phyloP scores from a whole-genome alignment of 2,113 vertebrate species.

The Micromys minutus region DNA sequence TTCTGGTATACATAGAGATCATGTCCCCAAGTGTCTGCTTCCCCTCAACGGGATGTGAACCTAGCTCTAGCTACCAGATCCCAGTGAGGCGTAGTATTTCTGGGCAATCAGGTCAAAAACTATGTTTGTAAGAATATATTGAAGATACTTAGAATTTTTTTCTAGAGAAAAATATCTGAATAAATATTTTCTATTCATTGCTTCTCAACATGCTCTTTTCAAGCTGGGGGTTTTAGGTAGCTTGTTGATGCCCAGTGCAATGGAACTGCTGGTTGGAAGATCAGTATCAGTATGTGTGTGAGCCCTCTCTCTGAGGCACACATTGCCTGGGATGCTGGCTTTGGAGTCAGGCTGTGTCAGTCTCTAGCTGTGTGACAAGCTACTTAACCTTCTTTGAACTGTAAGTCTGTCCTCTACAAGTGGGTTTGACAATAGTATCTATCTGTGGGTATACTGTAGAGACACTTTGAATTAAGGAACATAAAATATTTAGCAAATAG shows the following conservation, averaged over 20 bases:
- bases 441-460: not conserved
- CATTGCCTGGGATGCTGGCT: not conserved
- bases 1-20: fast-evolving
- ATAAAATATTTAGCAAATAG: not conserved
- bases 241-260: not conserved
- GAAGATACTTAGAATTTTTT: not conserved
- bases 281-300: too few relatives aligned
- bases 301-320: not conserved
- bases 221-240: not conserved
- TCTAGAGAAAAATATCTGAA: not conserved
- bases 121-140: not conserved
- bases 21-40: not conserved
- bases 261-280: not conserved
- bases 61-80: fast-evolving
- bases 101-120: not conserved
- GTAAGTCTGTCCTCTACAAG: not conserved
- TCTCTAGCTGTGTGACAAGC: not conserved
- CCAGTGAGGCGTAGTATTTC: not conserved
- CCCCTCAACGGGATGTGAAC: too few relatives aligned
- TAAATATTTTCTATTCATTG: not conserved
- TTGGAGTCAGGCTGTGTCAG: not conserved
- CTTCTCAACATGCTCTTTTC: not conserved
- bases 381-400: not conserved
- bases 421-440: not conserved
- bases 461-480: not conserved